A percentile compares a stretch with the other conserved stretches of the same genome.
Conservation (phyloP, 2,888 invertebrate species). For the Osmoderma eremita region DNA sequence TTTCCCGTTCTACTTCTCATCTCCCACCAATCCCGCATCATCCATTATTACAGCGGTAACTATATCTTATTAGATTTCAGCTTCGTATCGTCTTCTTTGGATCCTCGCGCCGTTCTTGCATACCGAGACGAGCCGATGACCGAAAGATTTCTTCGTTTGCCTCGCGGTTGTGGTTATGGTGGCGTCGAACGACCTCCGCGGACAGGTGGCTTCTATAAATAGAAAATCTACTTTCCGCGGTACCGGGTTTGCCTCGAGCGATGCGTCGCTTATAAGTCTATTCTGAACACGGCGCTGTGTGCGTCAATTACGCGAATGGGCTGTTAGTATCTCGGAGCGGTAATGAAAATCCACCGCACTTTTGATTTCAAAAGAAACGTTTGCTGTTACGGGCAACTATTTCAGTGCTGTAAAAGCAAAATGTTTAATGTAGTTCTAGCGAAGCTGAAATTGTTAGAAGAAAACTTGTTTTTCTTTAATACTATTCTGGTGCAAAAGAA, state of each 20-base stretch:
- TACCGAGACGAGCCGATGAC: conserved; percentile 9
- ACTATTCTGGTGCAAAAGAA: no score
- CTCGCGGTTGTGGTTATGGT: background rate
- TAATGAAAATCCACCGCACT: no score
- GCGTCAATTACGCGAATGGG: conserved; percentile 18
- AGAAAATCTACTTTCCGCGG: conserved; percentile 30
- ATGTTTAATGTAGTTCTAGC: no score
- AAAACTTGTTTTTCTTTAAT: no score
- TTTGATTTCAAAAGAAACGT: no score
- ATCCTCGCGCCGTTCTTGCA: background rate
- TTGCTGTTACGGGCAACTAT: no score
- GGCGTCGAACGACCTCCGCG: conserved; percentile 6
- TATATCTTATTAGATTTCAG: conserved; percentile 7
- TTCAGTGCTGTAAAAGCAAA: no score
- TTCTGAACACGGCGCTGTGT: background rate
- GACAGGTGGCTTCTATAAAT: conserved; percentile 36
- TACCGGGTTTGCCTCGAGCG: conserved; percentile 9
- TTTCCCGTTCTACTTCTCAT: background rate
- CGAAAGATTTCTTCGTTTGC: conserved; percentile 15
- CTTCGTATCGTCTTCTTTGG: conserved; percentile 5
- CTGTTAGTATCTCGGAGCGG: background rate
- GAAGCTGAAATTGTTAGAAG: no score
- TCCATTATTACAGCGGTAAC: background rate
- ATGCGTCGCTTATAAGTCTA: conserved; percentile 6
- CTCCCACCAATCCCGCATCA: background rate